Percentiles rank a stretch among this genome's conserved stretches.
Evolutionary conservation across 2,113 vertebrate genomes (phyloP).

Genomic region (Mesocricetus auratus): DNA sequence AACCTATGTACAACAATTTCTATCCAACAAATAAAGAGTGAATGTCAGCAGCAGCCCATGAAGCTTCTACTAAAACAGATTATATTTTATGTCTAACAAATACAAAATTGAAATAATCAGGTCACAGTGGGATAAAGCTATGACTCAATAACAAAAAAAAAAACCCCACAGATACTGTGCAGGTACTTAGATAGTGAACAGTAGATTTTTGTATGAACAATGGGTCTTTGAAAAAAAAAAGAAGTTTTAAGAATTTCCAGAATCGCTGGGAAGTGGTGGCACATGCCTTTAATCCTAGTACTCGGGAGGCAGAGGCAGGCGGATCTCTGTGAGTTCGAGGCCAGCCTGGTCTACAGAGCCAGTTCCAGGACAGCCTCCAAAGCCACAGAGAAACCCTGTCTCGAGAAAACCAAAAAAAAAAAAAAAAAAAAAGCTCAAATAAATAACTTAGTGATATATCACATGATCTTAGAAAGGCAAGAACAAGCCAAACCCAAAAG

Average conservation of each 20-base stretch:
- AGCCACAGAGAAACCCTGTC: no score
- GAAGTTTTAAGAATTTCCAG: background rate
- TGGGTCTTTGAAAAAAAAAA: background rate
- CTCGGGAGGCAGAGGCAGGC: background rate
- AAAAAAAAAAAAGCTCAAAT: background rate
- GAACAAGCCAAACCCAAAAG: background rate
- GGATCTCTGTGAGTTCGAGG: background rate
- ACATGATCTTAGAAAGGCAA: background rate
- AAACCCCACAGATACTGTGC: background rate
- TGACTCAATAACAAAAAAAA: background rate
- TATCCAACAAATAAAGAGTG: background rate
- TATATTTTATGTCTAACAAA: background rate
- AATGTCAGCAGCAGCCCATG: background rate
- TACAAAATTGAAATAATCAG: background rate
- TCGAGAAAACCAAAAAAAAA: background rate
- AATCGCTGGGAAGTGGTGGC: background rate
- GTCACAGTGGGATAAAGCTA: background rate
- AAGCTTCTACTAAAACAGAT: background rate
- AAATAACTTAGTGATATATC: background rate
- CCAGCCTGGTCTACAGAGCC: background rate
- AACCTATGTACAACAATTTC: background rate
- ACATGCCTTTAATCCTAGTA: background rate
- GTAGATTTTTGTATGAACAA: background rate
- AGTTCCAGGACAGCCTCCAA: background rate
- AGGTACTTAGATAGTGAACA: background rate